phyloP scores from a whole-genome alignment of 2,888 invertebrate species.

The Rhagonycha lutea region DNA sequence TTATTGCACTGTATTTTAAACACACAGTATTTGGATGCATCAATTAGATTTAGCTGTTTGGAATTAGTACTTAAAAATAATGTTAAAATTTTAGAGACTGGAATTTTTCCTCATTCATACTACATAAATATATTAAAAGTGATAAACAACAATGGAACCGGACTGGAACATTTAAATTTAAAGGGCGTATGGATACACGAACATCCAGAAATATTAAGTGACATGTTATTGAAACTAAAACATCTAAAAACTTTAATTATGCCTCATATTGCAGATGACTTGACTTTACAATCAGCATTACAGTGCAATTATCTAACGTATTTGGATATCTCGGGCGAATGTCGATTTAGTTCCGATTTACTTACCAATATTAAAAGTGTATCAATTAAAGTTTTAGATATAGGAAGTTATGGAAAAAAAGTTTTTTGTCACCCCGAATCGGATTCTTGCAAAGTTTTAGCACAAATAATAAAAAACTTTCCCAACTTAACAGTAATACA shows the following conservation, averaged over 20 bases:
- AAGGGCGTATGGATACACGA: conserved; percentile 78
- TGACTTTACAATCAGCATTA: conserved; percentile 64
- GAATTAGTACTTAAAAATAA: conserved; percentile 67
- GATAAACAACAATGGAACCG: conserved; percentile 66
- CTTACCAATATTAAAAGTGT: conserved; percentile 63
- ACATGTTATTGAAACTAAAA: conserved; percentile 63
- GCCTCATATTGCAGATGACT: conserved; percentile 73
- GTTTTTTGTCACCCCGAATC: conserved; percentile 61
- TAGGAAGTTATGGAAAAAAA: conserved; percentile 72
- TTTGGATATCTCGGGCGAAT: conserved; percentile 72
- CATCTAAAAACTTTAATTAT: conserved; percentile 66
- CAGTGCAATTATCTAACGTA: conserved; percentile 62
- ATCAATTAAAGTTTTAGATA: conserved; percentile 65
- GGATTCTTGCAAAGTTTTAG: conserved; percentile 59
- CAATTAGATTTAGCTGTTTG: conserved; percentile 68
- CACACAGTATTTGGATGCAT: conserved; percentile 69
- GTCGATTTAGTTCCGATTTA: conserved; percentile 68
- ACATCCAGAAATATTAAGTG: conserved; percentile 65
- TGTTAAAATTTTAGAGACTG: conserved; percentile 67
- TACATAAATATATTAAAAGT: conserved; percentile 70
- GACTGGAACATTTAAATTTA: conserved; percentile 66
- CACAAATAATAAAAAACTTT: conserved; percentile 64
- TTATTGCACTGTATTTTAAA: conserved; percentile 67
- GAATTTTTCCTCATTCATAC: conserved; percentile 73
- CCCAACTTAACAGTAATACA: conserved; percentile 68